A percentile compares a stretch with the other conserved stretches of the same genome.
phyloP scores from a whole-genome alignment of 1,140 invertebrate species.

The Aphelenchoides fujianensis region DNA sequence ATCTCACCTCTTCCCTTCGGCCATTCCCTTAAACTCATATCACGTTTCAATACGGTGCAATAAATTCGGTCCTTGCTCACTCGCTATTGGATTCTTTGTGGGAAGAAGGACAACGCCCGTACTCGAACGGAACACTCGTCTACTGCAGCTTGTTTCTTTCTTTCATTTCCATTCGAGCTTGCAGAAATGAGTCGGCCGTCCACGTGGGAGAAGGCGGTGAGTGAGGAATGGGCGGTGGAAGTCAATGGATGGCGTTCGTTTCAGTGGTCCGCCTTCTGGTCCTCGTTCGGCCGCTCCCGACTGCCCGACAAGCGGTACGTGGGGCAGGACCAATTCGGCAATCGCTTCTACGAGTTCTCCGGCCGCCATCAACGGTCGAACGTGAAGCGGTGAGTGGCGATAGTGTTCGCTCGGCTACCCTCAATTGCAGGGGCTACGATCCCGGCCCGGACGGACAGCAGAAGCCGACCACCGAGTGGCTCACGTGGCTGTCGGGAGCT shows the following conservation, averaged over 20 bases:
- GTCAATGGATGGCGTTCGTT: too few species aligned
- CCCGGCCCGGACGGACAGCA: conserved; percentile 19
- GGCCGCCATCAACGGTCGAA: conserved; percentile 15
- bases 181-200: conserved; percentile 18
- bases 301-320: conserved; percentile 24
- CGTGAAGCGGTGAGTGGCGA: conserved; percentile 25
- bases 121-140: too few species aligned
- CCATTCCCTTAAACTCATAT: not conserved
- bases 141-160: too few species aligned
- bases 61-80: conserved; percentile 11
- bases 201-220: conserved; percentile 5
- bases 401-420: not conserved
- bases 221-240: too few species aligned
- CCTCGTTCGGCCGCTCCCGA: not conserved
- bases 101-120: too few species aligned
- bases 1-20: too few species aligned
- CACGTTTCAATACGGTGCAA: not conserved
- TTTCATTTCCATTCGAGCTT: conserved; percentile 22
- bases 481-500: conserved; percentile 49
- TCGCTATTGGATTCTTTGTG: too few species aligned
- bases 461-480: conserved; percentile 48
- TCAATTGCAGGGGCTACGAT: conserved; percentile 52
- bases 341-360: conserved; percentile 31
- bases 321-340: conserved; percentile 30
- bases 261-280: conserved; percentile 23